Conservation (phyloP, 2,113 vertebrate genomes). For the Daphoenositta chrysoptera region DNA sequence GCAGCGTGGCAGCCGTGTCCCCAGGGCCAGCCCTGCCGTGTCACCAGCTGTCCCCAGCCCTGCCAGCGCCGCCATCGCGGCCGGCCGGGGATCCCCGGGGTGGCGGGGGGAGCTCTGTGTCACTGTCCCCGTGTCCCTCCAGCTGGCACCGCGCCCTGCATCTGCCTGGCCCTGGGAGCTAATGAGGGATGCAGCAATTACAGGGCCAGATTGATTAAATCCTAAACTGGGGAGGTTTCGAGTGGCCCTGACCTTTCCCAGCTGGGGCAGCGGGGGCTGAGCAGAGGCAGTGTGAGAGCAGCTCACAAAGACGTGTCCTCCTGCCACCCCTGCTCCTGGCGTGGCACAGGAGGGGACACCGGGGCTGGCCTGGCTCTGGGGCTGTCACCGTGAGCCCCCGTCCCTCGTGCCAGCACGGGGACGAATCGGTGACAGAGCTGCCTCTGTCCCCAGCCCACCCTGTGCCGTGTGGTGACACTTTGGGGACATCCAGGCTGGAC, state of each 20-base stretch:
- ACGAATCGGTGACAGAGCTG: fast-evolving
- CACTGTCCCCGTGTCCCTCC: neutral
- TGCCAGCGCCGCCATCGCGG: neutral
- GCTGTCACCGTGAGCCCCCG: fast-evolving
- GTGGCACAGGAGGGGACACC: neutral
- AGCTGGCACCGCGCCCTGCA: neutral
- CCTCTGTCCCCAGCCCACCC: neutral
- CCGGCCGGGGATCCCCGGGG: neutral
- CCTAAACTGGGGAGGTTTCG: neutral
- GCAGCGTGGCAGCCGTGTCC: neutral
- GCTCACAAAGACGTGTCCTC: neutral
- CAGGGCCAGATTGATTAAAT: neutral
- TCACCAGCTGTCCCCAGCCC: slow-evolving; percentile 14
- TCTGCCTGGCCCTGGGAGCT: neutral
- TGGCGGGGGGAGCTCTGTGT: fast-evolving
- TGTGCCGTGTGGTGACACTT: fast-evolving
- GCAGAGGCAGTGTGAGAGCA: neutral
- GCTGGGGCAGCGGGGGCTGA: neutral
- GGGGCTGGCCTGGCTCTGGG: fast-evolving
- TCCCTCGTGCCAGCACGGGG: neutral
- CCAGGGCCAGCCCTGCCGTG: neutral
- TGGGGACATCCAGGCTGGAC: neutral
- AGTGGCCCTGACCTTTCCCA: neutral
- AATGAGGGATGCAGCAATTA: neutral
- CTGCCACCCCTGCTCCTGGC: neutral